These are phyloP conservation scores for Apodemia zela DNA, from an alignment of 2,888 invertebrate genomes.

Conservation along the genomic window DNA sequence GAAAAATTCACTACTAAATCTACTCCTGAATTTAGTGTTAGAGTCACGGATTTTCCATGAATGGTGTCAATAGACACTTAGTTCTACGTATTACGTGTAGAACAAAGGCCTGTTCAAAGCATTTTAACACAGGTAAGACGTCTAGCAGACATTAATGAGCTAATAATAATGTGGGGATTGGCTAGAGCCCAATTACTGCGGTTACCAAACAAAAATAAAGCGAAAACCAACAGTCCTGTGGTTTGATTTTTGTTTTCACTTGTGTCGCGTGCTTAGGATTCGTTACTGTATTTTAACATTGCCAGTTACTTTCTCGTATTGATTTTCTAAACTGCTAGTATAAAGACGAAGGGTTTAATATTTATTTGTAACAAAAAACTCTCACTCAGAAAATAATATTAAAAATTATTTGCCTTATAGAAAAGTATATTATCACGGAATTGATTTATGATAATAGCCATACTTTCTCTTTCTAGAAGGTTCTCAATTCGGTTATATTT, in stretches of 20 bases:
- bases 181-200: slow-evolving; percentile 56
- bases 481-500: too few relatives aligned
- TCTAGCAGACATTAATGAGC: slow-evolving; percentile 57
- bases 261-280: slow-evolving; percentile 7
- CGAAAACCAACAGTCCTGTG: slow-evolving; percentile 25
- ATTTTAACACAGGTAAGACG: slow-evolving; percentile 55
- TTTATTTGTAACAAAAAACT: too few relatives aligned
- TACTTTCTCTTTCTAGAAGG: too few relatives aligned
- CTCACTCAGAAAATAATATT: too few relatives aligned
- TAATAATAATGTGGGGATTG: slow-evolving; percentile 70
- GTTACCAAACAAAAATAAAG: slow-evolving; percentile 45
- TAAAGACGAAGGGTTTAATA: not conserved
- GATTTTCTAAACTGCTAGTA: not conserved
- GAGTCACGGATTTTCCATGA: too few relatives aligned
- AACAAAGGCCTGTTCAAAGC: slow-evolving; percentile 27
- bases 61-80: too few relatives aligned
- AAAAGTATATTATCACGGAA: too few relatives aligned
- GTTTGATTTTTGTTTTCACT: slow-evolving; percentile 21
- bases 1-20: too few relatives aligned
- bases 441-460: too few relatives aligned
- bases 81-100: slow-evolving; percentile 16
- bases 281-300: not conserved
- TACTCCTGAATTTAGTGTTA: too few relatives aligned
- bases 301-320: slow-evolving; percentile 3
- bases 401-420: too few relatives aligned